These are phyloP conservation scores for Papilio machaon DNA, from an alignment of 1,140 invertebrate species.

Conservation along the genomic window DNA sequence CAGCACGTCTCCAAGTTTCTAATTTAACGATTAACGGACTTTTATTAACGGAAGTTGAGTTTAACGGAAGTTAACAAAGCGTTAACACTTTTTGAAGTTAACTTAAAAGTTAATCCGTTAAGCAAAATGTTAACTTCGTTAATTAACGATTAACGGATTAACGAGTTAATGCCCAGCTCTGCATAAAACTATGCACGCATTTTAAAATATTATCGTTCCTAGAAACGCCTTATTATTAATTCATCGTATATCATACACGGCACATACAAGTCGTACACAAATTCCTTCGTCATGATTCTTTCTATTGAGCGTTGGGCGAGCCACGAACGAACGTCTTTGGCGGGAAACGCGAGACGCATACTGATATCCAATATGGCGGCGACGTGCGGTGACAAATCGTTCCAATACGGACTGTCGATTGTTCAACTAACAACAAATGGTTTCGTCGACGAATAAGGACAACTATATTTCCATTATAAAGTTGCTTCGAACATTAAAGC, in stretches of 20 bases:
- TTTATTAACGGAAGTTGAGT: too few relatives aligned
- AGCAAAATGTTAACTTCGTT: too few relatives aligned
- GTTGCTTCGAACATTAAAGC: constrained; percentile 23
- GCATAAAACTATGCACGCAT: constrained; percentile 45
- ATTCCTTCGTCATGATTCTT: constrained; percentile 77
- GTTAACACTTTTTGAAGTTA: too few relatives aligned
- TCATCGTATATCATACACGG: constrained; percentile 71
- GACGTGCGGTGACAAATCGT: constrained; percentile 50
- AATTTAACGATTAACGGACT: too few relatives aligned
- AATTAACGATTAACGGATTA: too few relatives aligned
- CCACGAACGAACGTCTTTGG: constrained; percentile 69
- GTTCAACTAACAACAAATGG: constrained; percentile 59
- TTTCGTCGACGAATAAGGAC: constrained; percentile 63
- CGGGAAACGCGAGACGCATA: constrained; percentile 65
- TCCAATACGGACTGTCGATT: constrained; percentile 66
- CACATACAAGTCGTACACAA: constrained; percentile 66
- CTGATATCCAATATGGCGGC: constrained; percentile 52
- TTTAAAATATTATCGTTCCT: constrained; percentile 59
- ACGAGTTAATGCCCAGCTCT: too few relatives aligned
- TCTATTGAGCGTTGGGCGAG: constrained; percentile 73
- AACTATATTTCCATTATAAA: constrained; percentile 48
- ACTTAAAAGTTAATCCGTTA: too few relatives aligned
- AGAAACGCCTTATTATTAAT: constrained; percentile 68
- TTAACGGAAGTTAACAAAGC: too few relatives aligned
- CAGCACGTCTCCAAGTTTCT: too few relatives aligned